A percentile compares a stretch with the other conserved stretches of the same genome.
Conservation (phyloP, 2,113 vertebrate species). For the Malurus elegans region DNA sequence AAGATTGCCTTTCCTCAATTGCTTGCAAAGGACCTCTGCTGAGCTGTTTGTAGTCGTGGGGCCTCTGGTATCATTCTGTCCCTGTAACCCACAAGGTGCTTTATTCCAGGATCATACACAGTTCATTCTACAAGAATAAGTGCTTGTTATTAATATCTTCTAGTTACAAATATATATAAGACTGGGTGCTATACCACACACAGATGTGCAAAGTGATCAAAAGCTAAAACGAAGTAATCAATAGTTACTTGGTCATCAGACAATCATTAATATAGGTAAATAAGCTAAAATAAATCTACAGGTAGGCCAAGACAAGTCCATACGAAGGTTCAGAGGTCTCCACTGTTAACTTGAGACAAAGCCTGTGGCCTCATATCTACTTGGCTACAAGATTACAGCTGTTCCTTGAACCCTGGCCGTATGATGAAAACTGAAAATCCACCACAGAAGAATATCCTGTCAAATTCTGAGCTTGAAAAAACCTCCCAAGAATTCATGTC, state of each 20-base stretch:
- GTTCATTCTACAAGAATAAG: not conserved
- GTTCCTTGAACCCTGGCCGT: not conserved
- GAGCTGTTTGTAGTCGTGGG: not conserved
- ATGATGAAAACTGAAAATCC: not conserved
- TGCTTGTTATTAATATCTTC: not conserved
- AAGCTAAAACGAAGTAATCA: not conserved
- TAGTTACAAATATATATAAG: not conserved
- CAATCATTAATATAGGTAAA: not conserved
- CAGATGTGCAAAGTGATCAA: not conserved
- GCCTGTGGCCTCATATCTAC: not conserved
- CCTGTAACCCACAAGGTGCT: not conserved
- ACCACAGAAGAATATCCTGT: not conserved
- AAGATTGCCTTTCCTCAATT: not conserved
- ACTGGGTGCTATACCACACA: not conserved
- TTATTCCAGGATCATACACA: not conserved
- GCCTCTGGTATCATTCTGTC: not conserved
- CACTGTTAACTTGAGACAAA: not conserved
- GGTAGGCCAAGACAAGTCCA: not conserved
- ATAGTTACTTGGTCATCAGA: not conserved
- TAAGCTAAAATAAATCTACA: not conserved
- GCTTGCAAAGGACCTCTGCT: not conserved
- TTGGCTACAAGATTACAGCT: not conserved
- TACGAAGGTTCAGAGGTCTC: not conserved
- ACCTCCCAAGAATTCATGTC: not conserved
- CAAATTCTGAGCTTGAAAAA: not conserved